Base-by-base conservation (phyloP, 2,888 invertebrate species). In the Agrotis exclamationis region DNA sequence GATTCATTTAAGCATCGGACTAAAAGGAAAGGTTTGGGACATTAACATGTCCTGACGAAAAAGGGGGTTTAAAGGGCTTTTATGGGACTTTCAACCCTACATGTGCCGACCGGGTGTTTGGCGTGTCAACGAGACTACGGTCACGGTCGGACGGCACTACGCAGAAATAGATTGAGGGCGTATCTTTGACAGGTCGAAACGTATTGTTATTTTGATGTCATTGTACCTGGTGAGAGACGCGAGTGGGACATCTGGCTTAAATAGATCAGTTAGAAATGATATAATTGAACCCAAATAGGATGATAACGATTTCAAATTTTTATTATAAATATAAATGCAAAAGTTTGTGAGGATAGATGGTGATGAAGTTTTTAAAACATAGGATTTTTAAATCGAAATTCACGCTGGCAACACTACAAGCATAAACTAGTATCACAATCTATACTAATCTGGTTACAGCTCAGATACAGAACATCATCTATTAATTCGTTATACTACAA, bases 121-220 rank as follows among this genome's bases (percentile, higher is more conserved):
- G 76, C 77, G 76, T 76, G 71, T 82, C 66, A 71, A 83, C 74
- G 76, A 69, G 64, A 65, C 74, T 73, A 57, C 80, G 82, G 84
- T 85, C 80, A 83, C 57, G 86, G 85, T 60, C 82, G 74, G 66
- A 60, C 68, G 68, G 58, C 73, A 80, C 56, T 58, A 66, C 39
- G 56, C 73, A 73, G 45, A 87, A 84, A 86, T 86, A 85, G 78
- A 85, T 54, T 59, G 63, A 83, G 76, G 86, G 75, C 84, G 86
- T 78, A 83, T 78, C 79, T 79, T 70, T 76, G 79, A 85, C 70
- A 72, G 59, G 75, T 74, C 73, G 51, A 62, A 70, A 70, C 54
- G 72, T 64, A 67, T 85, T 83, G 76, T 83, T 82, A 69, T 64
- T 74, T 59, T 79, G 51, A 74, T 70, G 65, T 68, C 74, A 73